phyloP scores from a whole-genome alignment of 2,113 vertebrate genomes.

The Microcebus griseorufus region DNA sequence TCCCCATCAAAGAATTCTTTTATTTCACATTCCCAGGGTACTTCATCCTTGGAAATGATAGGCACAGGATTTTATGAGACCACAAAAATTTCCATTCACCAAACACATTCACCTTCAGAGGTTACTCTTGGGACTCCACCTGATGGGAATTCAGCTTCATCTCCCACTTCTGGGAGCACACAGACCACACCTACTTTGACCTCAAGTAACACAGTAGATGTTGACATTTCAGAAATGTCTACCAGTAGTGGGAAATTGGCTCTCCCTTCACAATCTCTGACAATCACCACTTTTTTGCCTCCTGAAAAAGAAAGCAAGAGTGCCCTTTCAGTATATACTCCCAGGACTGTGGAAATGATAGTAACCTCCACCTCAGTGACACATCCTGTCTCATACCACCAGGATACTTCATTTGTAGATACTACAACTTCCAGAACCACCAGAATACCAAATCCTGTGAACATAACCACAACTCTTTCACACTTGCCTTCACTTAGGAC shows the following conservation, averaged over 20 bases:
- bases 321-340: background rate
- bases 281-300: background rate
- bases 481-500: constrained; percentile 36
- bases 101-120: constrained; percentile 41
- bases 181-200: background rate
- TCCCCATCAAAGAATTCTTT: background rate
- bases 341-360: background rate
- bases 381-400: background rate
- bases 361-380: constrained; percentile 24
- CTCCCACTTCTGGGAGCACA: background rate
- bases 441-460: constrained; percentile 8
- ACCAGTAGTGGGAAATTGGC: constrained; percentile 31
- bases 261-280: constrained; percentile 12
- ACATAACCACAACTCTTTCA: constrained; percentile 33
- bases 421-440: background rate
- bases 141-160: background rate
- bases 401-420: constrained; percentile 28
- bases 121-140: background rate
- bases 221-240: constrained; percentile 50
- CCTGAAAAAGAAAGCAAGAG: constrained; percentile 30
- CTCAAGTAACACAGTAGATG: background rate
- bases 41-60: constrained; percentile 43
- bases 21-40: constrained; percentile 23
- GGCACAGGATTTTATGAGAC: constrained; percentile 2
- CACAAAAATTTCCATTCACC: background rate